Percentiles rank a stretch among this genome's conserved stretches.
Conservation (phyloP, 2,888 invertebrate genomes). For the Hirudinaria manillensis region DNA sequence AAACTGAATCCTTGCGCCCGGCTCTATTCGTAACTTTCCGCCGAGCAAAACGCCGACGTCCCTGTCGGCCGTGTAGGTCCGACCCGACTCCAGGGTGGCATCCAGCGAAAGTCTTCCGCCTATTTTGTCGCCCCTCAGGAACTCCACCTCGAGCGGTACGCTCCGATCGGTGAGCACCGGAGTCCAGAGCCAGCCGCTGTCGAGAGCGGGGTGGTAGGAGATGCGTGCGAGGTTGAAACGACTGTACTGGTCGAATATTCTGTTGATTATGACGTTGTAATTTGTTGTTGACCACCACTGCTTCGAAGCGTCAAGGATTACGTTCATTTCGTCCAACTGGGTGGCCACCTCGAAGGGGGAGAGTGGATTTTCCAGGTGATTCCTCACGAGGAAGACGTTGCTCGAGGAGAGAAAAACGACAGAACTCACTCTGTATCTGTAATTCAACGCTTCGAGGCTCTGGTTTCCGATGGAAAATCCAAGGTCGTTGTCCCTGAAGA, state of each 20-base stretch:
- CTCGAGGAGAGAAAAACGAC: conserved; percentile 83
- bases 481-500: conserved; percentile 85
- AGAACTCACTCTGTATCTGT: conserved; percentile 85
- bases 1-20: conserved; percentile 80
- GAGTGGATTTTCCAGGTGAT: conserved; percentile 81
- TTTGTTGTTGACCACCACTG: conserved; percentile 75
- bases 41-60: conserved; percentile 87
- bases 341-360: conserved; percentile 91
- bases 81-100: conserved; percentile 21
- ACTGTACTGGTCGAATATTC: conserved; percentile 51
- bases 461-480: not conserved
- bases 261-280: conserved; percentile 41
- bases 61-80: conserved; percentile 73
- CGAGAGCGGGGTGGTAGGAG: conserved; percentile 81
- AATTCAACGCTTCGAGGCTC: conserved; percentile 61
- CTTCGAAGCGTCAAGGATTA: conserved; percentile 75
- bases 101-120: conserved; percentile 43
- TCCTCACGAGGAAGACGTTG: conserved; percentile 80
- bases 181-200: conserved; percentile 70
- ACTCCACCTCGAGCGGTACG: conserved; percentile 66
- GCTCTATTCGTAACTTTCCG: conserved; percentile 78
- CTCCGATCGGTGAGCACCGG: conserved; percentile 74
- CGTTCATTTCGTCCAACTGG: conserved; percentile 73
- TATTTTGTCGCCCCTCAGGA: conserved; percentile 45
- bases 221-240: conserved; percentile 85